Evolutionary conservation across 1,140 invertebrate genomes (phyloP).

Genomic region (Panagrolaimus sp.): DNA sequence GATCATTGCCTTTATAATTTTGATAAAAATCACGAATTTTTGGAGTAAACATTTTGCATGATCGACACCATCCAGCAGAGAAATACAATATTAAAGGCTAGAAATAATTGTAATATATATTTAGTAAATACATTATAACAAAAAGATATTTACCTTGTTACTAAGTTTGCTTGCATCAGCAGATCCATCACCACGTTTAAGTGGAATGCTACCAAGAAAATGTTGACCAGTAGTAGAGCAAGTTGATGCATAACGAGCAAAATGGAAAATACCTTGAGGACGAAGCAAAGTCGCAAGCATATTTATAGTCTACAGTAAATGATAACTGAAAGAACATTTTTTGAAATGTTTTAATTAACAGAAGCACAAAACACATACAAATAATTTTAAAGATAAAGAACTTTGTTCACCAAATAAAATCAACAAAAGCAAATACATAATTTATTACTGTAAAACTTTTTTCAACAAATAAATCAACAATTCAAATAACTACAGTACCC

Average conservation of each 20-base stretch:
- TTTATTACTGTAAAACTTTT: too few species aligned
- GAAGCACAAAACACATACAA: too few species aligned
- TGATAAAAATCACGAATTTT: constrained; percentile 34
- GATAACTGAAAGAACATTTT: too few species aligned
- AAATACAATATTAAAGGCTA: constrained; percentile 26
- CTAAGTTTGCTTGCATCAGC: background rate
- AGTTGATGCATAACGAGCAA: background rate
- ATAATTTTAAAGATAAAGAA: too few species aligned
- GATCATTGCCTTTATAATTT: constrained; percentile 30
- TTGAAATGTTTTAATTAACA: too few species aligned
- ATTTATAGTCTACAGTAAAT: too few species aligned
- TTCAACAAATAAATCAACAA: too few species aligned
- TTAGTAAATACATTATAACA: background rate
- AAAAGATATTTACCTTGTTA: background rate
- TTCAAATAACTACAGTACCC: background rate
- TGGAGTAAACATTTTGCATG: constrained; percentile 28
- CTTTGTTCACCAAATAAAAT: too few species aligned
- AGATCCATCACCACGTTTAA: background rate
- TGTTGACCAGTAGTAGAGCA: background rate
- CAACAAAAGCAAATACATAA: too few species aligned
- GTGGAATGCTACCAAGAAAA: background rate
- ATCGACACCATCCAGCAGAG: constrained; percentile 27
- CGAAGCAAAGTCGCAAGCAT: too few species aligned
- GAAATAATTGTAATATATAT: background rate
- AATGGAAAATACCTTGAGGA: background rate